A percentile compares a stretch with the other conserved stretches of the same genome.
phyloP scores from a whole-genome alignment of 2,797 vertebrate species.

The Parotocinclus haroldoi region DNA sequence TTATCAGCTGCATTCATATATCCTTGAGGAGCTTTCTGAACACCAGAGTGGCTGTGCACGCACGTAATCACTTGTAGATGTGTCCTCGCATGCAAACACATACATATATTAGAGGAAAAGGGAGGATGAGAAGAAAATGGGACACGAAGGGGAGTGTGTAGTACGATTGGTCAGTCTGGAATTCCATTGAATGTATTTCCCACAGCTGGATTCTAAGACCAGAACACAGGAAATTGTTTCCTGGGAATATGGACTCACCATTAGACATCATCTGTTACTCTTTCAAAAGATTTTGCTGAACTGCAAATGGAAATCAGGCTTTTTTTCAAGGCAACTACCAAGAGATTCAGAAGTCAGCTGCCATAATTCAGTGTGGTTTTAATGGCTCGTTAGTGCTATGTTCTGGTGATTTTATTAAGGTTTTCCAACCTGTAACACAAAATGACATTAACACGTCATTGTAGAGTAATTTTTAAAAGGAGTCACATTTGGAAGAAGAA shows the following conservation, averaged over 20 bases:
- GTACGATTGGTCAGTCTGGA: conserved; percentile 47
- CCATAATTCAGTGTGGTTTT: no score
- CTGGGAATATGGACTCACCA: conserved; percentile 62
- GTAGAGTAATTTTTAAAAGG: neutral
- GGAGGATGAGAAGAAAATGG: conserved; percentile 32
- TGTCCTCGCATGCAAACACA: conserved; percentile 21
- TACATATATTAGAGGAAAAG: conserved; percentile 25
- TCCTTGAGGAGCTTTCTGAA: conserved; percentile 30
- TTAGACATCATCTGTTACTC: conserved; percentile 55
- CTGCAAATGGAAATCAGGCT: conserved; percentile 13
- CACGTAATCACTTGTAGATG: conserved; percentile 36
- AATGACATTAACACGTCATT: conserved; percentile 16
- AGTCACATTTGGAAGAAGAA: conserved; percentile 1
- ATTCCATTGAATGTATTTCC: conserved; percentile 62
- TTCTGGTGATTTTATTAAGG: no score
- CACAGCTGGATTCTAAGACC: conserved; percentile 59
- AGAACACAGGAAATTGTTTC: conserved; percentile 66
- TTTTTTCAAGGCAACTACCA: conserved; percentile 2
- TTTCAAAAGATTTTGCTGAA: conserved; percentile 34
- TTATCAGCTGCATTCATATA: conserved; percentile 34
- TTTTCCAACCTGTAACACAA: neutral
- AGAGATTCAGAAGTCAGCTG: no score
- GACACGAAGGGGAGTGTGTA: conserved; percentile 24
- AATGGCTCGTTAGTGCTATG: no score
- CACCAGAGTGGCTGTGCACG: conserved; percentile 12